These are phyloP conservation scores for Scortum barcoo DNA, from an alignment of 2,113 vertebrate genomes.

Conservation along the genomic window DNA sequence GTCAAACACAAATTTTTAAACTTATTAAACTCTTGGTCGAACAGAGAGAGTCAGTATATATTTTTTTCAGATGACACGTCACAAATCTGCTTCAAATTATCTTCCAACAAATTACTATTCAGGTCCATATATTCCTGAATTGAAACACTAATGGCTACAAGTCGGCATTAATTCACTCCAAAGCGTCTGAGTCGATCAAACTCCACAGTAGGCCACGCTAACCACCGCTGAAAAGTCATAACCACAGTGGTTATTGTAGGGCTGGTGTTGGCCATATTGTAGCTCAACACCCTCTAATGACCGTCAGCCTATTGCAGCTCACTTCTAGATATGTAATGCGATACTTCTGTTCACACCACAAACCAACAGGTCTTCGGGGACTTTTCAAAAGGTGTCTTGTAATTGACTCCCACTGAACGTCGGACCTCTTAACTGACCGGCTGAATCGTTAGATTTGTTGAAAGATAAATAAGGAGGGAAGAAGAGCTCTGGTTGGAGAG, in stretches of 20 bases:
- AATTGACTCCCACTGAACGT: constrained; percentile 53
- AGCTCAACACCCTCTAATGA: constrained; percentile 73
- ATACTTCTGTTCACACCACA: constrained; percentile 64
- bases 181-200: constrained; percentile 29
- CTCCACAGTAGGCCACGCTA: constrained; percentile 37
- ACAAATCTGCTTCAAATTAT: constrained; percentile 49
- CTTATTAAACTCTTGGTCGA: background rate
- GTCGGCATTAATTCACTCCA: constrained; percentile 51
- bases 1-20: background rate
- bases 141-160: constrained; percentile 44
- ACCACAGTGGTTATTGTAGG: constrained; percentile 63
- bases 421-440: constrained; percentile 34
- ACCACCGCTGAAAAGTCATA: constrained; percentile 66
- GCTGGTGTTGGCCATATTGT: constrained; percentile 56
- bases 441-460: constrained; percentile 25
- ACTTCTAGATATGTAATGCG: constrained; percentile 55
- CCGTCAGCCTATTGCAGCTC: constrained; percentile 37
- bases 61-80: constrained; percentile 13
- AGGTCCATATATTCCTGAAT: constrained; percentile 25
- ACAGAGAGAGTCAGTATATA: background rate
- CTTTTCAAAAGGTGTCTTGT: constrained; percentile 62
- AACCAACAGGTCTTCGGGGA: constrained; percentile 70
- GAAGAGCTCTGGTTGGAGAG: constrained; percentile 27
- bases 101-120: constrained; percentile 25
- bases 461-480: constrained; percentile 45